Evolutionary conservation across 35 echinoderm and acorn worm genomes (phyloP).

Genomic region (Strongylocentrotus purpuratus): DNA sequence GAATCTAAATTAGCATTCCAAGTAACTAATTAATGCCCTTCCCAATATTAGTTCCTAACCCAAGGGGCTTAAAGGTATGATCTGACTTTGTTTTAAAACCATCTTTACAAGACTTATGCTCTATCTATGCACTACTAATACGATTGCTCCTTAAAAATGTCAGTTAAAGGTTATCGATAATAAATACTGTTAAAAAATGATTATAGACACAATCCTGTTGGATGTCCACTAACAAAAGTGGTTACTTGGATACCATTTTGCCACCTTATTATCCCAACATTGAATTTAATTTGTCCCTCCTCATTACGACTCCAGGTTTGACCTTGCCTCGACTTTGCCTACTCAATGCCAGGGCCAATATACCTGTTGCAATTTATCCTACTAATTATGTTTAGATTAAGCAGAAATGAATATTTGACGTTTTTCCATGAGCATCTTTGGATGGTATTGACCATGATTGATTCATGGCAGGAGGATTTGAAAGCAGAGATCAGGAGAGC

Average conservation of each 20-base stretch:
- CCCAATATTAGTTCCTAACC: too few species aligned
- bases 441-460: neutral
- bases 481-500: neutral
- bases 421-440: neutral
- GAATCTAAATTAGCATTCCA: too few species aligned
- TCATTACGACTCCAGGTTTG: neutral
- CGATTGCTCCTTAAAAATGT: too few species aligned
- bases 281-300: neutral
- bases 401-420: neutral
- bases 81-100: too few species aligned
- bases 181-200: too few species aligned
- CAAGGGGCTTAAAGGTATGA: too few species aligned
- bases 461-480: neutral
- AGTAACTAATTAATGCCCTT: too few species aligned
- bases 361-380: neutral
- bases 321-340: neutral
- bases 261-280: neutral
- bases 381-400: conserved; percentile 4
- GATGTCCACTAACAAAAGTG: neutral
- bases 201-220: too few species aligned
- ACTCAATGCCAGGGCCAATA: neutral
- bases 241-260: neutral
- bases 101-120: too few species aligned
- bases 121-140: too few species aligned
- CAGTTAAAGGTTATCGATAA: too few species aligned